A percentile compares a stretch with the other conserved stretches of the same genome.
phyloP scores from a whole-genome alignment of 2,888 invertebrate species.

The Lamellibrachia columna region DNA sequence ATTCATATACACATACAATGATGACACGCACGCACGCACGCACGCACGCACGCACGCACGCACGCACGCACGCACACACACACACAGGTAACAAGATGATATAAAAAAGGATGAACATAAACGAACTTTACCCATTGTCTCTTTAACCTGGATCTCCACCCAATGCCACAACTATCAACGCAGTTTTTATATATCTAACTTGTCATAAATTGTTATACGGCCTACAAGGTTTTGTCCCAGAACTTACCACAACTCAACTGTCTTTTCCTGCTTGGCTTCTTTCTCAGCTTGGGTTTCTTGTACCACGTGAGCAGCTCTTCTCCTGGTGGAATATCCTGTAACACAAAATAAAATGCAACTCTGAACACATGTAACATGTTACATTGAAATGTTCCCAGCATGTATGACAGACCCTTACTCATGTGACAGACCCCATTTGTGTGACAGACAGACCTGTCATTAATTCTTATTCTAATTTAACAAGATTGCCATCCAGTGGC shows the following conservation, averaged over 20 bases:
- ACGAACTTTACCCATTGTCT: too few relatives aligned
- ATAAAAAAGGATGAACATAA: too few relatives aligned
- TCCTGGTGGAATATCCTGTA: conserved; percentile 58
- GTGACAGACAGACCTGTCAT: not conserved
- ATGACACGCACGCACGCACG: too few relatives aligned
- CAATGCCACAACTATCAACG: too few relatives aligned
- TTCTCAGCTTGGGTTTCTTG: conserved; percentile 41
- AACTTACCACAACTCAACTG: conserved; percentile 17
- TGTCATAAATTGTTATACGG: not conserved
- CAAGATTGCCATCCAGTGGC: too few relatives aligned
- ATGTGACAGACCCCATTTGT: not conserved
- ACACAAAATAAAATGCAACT: conserved; percentile 8
- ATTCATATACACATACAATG: too few relatives aligned
- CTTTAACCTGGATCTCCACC: too few relatives aligned
- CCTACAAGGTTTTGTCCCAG: not conserved
- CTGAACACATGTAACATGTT: not conserved
- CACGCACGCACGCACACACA: too few relatives aligned
- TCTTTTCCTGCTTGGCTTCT: not conserved
- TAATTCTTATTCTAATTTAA: too few relatives aligned
- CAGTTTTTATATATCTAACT: too few relatives aligned
- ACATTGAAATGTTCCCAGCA: not conserved
- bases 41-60: too few relatives aligned
- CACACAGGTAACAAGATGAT: too few relatives aligned
- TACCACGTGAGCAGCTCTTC: conserved; percentile 63
- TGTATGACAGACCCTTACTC: not conserved